Conservation (phyloP, 1,140 invertebrate genomes). For the Tetraneura akinire region DNA sequence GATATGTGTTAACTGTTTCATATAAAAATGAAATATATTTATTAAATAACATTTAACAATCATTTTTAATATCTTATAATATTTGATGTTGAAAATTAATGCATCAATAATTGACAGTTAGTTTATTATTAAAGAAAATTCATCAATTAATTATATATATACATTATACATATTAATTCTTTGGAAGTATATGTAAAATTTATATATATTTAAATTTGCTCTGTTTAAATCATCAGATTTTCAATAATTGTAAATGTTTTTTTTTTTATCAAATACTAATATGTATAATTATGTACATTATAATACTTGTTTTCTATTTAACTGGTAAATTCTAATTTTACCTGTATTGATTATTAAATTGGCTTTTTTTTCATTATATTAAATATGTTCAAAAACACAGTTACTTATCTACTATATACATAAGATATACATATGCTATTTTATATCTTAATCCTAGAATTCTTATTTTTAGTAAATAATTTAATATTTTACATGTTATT, state of each 20-base stretch:
- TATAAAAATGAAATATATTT: slow-evolving; percentile 14
- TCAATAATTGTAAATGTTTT: background rate
- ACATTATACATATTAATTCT: background rate
- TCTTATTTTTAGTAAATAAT: background rate
- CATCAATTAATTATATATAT: background rate
- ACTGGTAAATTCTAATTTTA: slow-evolving; percentile 7
- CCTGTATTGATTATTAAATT: background rate
- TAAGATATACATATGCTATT: slow-evolving; percentile 11
- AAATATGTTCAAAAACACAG: background rate
- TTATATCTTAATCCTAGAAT: background rate
- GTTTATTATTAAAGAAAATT: background rate
- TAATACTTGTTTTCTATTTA: background rate
- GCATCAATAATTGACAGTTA: background rate
- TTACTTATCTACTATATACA: slow-evolving; percentile 17
- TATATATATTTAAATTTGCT: background rate
- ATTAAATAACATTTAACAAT: slow-evolving; percentile 23
- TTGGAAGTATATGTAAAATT: background rate
- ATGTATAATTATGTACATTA: background rate
- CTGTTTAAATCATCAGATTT: background rate
- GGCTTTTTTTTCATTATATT: background rate
- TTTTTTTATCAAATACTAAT: background rate
- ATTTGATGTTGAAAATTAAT: background rate
- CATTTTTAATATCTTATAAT: background rate
- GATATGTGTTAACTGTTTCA: slow-evolving; percentile 10
- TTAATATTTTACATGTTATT: slow-evolving; percentile 18